phyloP scores from a whole-genome alignment of 2,113 vertebrate genomes.

The Oryzias celebensis region DNA sequence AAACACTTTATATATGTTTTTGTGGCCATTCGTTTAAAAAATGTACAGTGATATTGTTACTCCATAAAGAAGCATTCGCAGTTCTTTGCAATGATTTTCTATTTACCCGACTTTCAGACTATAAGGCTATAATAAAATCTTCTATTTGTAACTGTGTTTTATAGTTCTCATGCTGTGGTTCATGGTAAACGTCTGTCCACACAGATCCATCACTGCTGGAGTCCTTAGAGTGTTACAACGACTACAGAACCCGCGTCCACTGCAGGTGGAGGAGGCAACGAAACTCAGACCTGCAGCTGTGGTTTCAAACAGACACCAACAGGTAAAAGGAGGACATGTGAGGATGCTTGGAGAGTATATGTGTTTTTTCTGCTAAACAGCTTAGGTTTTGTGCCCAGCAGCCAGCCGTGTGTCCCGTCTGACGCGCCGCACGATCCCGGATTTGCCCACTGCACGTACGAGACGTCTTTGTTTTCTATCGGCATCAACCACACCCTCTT shows the following conservation, averaged over 20 bases:
- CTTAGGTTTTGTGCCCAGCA: conserved; percentile 22
- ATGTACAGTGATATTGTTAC: no score
- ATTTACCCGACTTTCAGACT: no score
- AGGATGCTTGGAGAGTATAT: background rate
- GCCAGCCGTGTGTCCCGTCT: conserved; percentile 26
- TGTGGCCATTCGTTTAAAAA: no score
- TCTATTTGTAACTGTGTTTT: no score
- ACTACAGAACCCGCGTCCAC: conserved; percentile 49
- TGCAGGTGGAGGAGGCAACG: conserved; percentile 62
- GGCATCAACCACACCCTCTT: conserved; percentile 20
- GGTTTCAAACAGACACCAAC: background rate
- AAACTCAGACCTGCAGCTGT: conserved; percentile 22
- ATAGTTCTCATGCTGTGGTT: no score
- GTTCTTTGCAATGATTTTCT: no score
- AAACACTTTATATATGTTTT: no score
- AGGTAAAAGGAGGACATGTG: conserved; percentile 13
- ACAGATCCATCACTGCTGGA: conserved; percentile 58
- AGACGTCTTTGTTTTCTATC: accelerated
- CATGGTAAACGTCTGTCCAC: background rate
- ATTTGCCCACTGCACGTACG: conserved; percentile 43
- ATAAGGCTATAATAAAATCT: no score
- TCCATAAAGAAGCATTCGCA: no score
- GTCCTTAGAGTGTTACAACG: conserved; percentile 70
- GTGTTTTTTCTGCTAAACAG: background rate
- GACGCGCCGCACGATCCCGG: background rate